Conservation (phyloP, 1,140 invertebrate genomes). For the Elysia chlorotica region DNA sequence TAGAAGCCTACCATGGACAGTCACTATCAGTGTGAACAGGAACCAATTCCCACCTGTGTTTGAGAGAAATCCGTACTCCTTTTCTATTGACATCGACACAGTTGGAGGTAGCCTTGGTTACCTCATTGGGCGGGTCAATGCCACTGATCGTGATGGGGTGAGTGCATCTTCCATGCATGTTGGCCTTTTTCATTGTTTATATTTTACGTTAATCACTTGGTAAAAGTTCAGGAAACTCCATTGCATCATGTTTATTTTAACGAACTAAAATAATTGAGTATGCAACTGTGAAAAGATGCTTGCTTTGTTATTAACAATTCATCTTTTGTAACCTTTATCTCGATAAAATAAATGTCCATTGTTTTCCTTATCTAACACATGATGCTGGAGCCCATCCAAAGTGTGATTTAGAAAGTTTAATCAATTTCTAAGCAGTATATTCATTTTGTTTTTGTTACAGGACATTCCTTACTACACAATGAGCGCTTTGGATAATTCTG, state of each 20-base stretch:
- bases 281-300: no score
- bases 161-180: conserved; percentile 12
- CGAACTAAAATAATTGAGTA: no score
- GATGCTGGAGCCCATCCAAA: no score
- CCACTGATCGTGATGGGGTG: conserved; percentile 50
- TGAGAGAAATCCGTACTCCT: background rate
- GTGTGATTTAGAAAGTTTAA: no score
- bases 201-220: background rate
- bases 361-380: no score
- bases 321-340: no score
- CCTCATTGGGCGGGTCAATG: conserved; percentile 74
- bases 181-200: background rate
- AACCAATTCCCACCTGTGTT: conserved; percentile 13
- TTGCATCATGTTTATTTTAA: no score
- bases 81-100: background rate
- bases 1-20: background rate
- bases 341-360: no score
- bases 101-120: background rate
- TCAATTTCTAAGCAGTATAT: no score
- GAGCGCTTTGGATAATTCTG: conserved; percentile 2
- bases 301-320: no score
- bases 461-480: conserved; percentile 5
- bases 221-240: background rate
- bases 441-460: no score
- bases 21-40: background rate